A percentile compares a stretch with the other conserved stretches of the same genome.
These are phyloP conservation scores for Trematocara unimaculatum DNA, from an alignment of 2,113 vertebrate genomes.

Conservation along the genomic window DNA sequence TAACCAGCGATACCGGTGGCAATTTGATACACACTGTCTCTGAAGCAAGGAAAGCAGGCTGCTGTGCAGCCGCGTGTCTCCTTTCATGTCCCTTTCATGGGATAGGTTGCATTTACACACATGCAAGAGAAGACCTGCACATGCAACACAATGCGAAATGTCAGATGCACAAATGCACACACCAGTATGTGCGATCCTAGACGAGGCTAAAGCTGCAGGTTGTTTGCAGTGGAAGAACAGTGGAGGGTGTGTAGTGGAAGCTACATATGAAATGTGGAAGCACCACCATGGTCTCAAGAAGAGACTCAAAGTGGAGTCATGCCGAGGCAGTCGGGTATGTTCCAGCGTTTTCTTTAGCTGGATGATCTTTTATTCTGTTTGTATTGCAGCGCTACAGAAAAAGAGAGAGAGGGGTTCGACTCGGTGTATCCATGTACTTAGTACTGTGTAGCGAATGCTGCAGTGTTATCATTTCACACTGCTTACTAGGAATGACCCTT, in stretches of 20 bases:
- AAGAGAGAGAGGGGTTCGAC: rapidly evolving
- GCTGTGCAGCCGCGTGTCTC: conserved; percentile 38
- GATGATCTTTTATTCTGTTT: background rate
- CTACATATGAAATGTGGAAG: conserved; percentile 5
- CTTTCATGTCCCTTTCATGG: background rate
- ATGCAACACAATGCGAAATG: background rate
- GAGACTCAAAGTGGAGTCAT: background rate
- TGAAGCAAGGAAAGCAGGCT: background rate
- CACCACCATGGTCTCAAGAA: background rate
- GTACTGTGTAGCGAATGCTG: background rate
- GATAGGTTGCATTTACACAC: background rate
- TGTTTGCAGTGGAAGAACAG: background rate
- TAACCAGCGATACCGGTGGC: background rate
- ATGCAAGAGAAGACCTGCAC: background rate
- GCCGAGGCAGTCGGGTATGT: background rate
- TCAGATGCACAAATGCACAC: background rate
- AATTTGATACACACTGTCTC: background rate
- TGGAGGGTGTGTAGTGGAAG: background rate
- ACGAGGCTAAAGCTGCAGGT: background rate
- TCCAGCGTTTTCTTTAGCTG: background rate
- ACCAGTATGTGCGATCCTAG: background rate
- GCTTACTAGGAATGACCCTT: background rate
- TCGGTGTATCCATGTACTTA: rapidly evolving
- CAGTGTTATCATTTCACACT: rapidly evolving
- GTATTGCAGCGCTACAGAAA: background rate